A percentile compares a stretch with the other conserved stretches of the same genome.
These are phyloP conservation scores for Tetheella fluctuosa DNA, from an alignment of 2,888 invertebrate genomes.

Conservation along the genomic window DNA sequence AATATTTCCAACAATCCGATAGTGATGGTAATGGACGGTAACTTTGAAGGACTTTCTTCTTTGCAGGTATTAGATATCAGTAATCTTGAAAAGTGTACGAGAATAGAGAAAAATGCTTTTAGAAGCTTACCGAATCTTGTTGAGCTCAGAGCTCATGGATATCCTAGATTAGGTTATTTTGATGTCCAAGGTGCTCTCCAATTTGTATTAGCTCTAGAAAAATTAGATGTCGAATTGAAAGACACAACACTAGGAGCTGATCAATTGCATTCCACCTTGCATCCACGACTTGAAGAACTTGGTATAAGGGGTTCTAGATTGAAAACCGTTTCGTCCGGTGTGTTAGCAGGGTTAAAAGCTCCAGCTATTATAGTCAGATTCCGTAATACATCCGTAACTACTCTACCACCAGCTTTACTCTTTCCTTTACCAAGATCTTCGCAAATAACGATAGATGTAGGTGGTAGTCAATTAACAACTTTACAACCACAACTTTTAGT, in stretches of 20 bases:
- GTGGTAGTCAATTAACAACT: conserved; percentile 90
- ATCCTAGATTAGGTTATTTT: conserved; percentile 91
- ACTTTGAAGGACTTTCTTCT: conserved; percentile 88
- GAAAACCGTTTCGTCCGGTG: conserved; percentile 91
- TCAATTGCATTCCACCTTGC: conserved; percentile 90
- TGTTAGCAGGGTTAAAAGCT: conserved; percentile 91
- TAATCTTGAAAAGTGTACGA: conserved; percentile 87
- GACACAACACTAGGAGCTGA: conserved; percentile 92
- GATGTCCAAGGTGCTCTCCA: conserved; percentile 94
- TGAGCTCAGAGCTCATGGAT: conserved; percentile 88
- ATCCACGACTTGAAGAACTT: conserved; percentile 90
- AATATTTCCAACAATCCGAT: conserved; percentile 95
- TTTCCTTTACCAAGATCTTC: conserved; percentile 95
- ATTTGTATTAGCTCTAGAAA: conserved; percentile 88
- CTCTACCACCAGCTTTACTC: conserved; percentile 91
- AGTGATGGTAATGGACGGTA: conserved; percentile 88
- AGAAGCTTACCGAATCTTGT: conserved; percentile 88
- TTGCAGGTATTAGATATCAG: conserved; percentile 87
- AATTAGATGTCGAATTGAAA: conserved; percentile 93
- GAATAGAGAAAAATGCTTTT: conserved; percentile 93
- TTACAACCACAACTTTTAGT: conserved; percentile 91
- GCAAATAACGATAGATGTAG: conserved; percentile 89
- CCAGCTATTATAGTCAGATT: conserved; percentile 89
- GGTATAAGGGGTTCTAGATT: conserved; percentile 90
- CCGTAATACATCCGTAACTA: conserved; percentile 90